These are phyloP conservation scores for Magallana ariakensis DNA, from an alignment of 1,140 invertebrate genomes.

Conservation along the genomic window DNA sequence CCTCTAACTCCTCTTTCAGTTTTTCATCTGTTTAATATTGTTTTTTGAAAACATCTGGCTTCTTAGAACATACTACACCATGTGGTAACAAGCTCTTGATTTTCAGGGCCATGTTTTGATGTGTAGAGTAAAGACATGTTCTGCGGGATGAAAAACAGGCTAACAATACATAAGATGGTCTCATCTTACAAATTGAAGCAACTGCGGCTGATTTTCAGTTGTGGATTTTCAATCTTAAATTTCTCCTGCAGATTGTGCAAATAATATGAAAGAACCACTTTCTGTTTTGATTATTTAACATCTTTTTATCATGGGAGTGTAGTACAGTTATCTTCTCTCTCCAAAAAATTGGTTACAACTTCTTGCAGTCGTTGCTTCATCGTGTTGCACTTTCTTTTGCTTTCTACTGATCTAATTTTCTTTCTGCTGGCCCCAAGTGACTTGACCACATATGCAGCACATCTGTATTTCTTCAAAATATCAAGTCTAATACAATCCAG, in stretches of 20 bases:
- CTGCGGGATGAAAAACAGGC: slow-evolving; percentile 48
- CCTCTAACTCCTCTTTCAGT: slow-evolving; percentile 22
- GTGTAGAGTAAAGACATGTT: slow-evolving; percentile 45
- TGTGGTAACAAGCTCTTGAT: neutral
- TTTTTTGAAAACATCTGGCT: slow-evolving; percentile 32
- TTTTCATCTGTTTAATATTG: neutral
- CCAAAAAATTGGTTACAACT: no score
- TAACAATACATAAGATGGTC: slow-evolving; percentile 21
- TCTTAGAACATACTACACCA: neutral
- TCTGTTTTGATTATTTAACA: slow-evolving; percentile 24
- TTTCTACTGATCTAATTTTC: no score
- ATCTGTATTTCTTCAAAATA: no score
- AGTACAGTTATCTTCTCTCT: slow-evolving; percentile 47
- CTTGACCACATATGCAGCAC: no score
- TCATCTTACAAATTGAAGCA: slow-evolving; percentile 9
- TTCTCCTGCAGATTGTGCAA: slow-evolving; percentile 44
- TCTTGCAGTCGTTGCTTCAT: no score
- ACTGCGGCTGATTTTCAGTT: slow-evolving; percentile 15
- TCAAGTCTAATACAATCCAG: no score
- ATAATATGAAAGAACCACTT: slow-evolving; percentile 39
- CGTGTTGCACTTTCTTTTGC: no score
- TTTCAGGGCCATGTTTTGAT: slow-evolving; percentile 52
- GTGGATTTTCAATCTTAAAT: slow-evolving; percentile 45
- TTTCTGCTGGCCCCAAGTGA: no score
- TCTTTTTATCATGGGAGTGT: slow-evolving; percentile 19